Percentiles rank a stretch among this genome's conserved stretches.
These are phyloP conservation scores for Palythoa heliodiscus DNA, from an alignment of 92 coral and sea anemone genomes.

Conservation along the genomic window DNA sequence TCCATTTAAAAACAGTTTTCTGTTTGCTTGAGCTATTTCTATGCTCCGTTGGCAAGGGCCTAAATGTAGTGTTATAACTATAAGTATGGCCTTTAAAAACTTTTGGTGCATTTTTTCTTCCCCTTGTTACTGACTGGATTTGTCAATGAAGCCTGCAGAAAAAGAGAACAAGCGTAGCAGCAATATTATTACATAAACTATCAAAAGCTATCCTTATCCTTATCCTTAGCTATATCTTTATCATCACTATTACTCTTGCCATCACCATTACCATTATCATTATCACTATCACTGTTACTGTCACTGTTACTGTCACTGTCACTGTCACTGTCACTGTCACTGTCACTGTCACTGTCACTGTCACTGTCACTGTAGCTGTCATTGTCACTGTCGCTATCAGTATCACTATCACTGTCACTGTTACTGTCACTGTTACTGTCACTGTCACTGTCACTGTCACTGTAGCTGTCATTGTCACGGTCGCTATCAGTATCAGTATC, in stretches of 20 bases:
- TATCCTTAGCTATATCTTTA: neutral
- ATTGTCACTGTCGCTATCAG: no score
- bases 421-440: neutral
- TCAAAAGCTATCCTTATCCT: neutral
- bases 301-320: neutral
- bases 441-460: neutral
- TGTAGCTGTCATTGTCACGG: neutral
- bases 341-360: no score
- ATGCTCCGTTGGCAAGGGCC: neutral
- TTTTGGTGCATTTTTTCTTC: neutral
- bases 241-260: neutral
- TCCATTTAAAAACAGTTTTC: neutral
- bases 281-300: neutral
- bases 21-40: neutral
- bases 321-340: neutral
- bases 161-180: neutral
- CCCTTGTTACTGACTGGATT: neutral
- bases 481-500: no score
- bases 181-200: no score
- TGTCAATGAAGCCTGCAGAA: neutral
- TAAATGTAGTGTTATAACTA: constrained; percentile 1
- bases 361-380: no score
- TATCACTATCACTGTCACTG: neutral
- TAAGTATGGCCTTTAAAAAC: neutral
- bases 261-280: neutral